Evolutionary conservation across 2,113 vertebrate genomes (phyloP), one percentile per base, ranked within the genome.

Genomic region (Microcebus griseorufus): DNA sequence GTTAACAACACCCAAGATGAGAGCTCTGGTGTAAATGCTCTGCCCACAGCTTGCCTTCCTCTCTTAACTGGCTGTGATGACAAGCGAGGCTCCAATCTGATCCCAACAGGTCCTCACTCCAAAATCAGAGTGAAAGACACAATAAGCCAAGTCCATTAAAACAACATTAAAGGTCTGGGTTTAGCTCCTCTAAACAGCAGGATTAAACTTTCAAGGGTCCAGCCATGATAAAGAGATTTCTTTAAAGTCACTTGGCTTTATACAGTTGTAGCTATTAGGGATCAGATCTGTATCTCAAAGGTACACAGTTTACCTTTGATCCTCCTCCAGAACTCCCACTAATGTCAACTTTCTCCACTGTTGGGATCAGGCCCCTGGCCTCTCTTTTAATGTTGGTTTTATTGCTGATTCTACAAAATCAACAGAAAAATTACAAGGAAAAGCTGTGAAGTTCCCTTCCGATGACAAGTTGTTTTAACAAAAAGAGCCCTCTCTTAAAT

Each of bases 221-320:
- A 84, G 79, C 60, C 86, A 88, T 1, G 25, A 97, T 42, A 72
- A 75, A 94, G 90, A 90, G 85, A 95, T 95, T 83, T 95, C 93
- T 98, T 98, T 94, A 94, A 94, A 98, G 95, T 95, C 92, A 69
- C 82, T 95, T 65, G 93, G 93, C 93, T 95, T 90, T 93, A 85
- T 95, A 95, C 92, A 65, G 95, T 97, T 94, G 94, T 82, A 93
- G 90, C 96, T 97, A 88, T 94, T 95, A 96, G 88, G 85, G 90
- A 98, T 97, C 94, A 89, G 95, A 98, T 98, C 88, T 95, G 88
- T 97, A 98, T 98, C 97, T 96, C 97, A 94, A 98, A 97, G 97
- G 97, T 97, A 96, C 78, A 93, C 82, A 94, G 95, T 96, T 96
- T 93, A 91, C 85, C 82, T 96, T 97, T 97, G 97, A 97, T 97